phyloP scores from a whole-genome alignment of 2,113 vertebrate genomes.

The Silurus asotus region DNA sequence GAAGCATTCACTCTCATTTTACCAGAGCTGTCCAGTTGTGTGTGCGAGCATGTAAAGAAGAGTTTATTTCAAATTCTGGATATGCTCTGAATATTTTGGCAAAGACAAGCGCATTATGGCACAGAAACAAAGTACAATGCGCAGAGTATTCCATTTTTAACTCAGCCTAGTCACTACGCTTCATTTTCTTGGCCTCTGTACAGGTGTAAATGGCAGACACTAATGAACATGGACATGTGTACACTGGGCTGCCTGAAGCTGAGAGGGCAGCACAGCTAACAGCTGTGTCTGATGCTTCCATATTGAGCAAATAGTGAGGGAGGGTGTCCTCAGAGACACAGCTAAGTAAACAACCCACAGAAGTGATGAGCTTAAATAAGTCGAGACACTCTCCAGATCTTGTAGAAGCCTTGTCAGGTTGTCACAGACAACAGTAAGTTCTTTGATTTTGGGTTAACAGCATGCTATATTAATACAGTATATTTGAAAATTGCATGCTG shows the following conservation, averaged over 20 bases:
- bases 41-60: conserved; percentile 2
- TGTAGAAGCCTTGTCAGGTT: conserved; percentile 23
- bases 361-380: conserved; percentile 27
- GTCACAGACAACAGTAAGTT: conserved; percentile 19
- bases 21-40: conserved; percentile 35
- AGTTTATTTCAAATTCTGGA: not conserved
- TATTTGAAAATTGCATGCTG: conserved; percentile 24
- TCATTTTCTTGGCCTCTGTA: conserved; percentile 4
- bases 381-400: conserved; percentile 34
- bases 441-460: conserved; percentile 30
- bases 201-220: conserved; percentile 38
- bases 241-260: conserved; percentile 17
- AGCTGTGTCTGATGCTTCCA: conserved; percentile 11
- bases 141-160: conserved; percentile 17
- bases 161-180: not conserved
- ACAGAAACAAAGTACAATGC: not conserved
- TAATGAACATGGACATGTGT: conserved; percentile 44
- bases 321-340: conserved; percentile 11
- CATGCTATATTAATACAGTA: conserved; percentile 5
- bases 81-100: conserved; percentile 15
- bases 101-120: conserved; percentile 8
- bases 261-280: conserved; percentile 25
- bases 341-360: conserved; percentile 32
- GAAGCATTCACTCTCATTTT: conserved; percentile 42
- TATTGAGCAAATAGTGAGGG: conserved; percentile 3